Evolutionary conservation across 37 sponge, comb jelly and placozoan genomes (phyloP).

Genomic region (Cliona cf. orientalis): DNA sequence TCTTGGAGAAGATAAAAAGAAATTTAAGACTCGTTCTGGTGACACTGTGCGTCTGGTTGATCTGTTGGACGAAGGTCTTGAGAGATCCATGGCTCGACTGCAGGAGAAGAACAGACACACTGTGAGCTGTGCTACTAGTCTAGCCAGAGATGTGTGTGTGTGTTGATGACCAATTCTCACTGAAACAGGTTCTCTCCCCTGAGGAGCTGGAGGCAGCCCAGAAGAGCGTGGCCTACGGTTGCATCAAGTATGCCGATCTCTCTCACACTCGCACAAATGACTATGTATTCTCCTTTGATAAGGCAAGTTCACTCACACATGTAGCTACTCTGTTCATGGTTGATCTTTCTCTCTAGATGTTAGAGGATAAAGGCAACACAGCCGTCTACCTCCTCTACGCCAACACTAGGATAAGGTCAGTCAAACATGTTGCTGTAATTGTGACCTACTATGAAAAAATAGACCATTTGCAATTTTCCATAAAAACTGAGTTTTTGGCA

Average conservation of each 20-base stretch:
- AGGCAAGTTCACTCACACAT: constrained; percentile 53
- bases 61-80: constrained; percentile 94
- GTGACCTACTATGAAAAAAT: too few relatives aligned
- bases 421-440: too few relatives aligned
- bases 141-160: constrained; percentile 4
- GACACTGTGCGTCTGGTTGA: constrained; percentile 89
- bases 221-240: constrained; percentile 95
- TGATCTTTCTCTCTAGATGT: constrained; percentile 59
- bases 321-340: neutral
- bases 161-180: too few relatives aligned
- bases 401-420: constrained; percentile 82
- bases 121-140: constrained; percentile 25
- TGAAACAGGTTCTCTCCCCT: constrained; percentile 72
- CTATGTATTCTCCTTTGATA: constrained; percentile 98
- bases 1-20: constrained; percentile 94
- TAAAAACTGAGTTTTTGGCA: too few relatives aligned
- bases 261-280: constrained; percentile 88
- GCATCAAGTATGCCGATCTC: constrained; percentile 99
- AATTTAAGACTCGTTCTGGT: constrained; percentile 48
- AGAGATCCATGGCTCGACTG: constrained; percentile 74
- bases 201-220: constrained; percentile 88
- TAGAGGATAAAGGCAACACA: constrained; percentile 96
- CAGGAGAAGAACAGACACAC: constrained; percentile 83
- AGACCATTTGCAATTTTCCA: too few relatives aligned
- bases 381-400: constrained; percentile 98